phyloP scores from a whole-genome alignment of 2,113 vertebrate genomes.

The Polyodon spathula region DNA sequence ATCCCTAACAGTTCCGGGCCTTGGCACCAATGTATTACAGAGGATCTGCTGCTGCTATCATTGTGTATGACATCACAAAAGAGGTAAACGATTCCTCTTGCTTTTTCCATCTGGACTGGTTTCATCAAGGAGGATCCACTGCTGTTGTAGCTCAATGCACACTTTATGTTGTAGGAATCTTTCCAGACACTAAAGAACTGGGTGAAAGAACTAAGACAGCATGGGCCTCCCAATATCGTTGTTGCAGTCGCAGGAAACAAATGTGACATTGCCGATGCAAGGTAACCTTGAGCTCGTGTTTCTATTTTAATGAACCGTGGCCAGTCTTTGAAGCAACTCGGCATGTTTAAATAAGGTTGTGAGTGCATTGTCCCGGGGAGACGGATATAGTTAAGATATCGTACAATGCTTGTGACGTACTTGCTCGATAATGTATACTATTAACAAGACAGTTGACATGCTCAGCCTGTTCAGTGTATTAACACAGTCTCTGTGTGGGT shows the following conservation, averaged over 20 bases:
- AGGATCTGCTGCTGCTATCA: constrained; percentile 91
- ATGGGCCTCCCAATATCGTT: constrained; percentile 92
- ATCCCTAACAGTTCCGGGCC: constrained; percentile 75
- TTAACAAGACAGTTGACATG: too few species aligned
- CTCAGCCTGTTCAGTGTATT: too few species aligned
- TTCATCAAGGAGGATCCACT: neutral
- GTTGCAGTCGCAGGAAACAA: constrained; percentile 96
- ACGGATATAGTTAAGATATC: too few species aligned
- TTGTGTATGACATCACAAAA: constrained; percentile 97
- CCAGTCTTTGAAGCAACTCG: too few species aligned
- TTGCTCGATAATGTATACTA: too few species aligned
- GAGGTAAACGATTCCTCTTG: constrained; percentile 64
- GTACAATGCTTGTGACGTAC: too few species aligned
- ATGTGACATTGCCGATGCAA: constrained; percentile 86
- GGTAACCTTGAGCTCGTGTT: too few species aligned
- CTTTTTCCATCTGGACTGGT: neutral
- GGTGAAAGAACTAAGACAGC: constrained; percentile 93
- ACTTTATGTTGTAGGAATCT: constrained; percentile 65
- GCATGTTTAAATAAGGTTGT: too few species aligned
- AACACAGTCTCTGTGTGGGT: too few species aligned
- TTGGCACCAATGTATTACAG: constrained; percentile 97
- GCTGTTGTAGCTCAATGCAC: neutral
- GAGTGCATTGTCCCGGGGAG: too few species aligned
- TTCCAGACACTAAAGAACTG: constrained; percentile 94
- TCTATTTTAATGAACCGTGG: too few species aligned